Percentiles rank a stretch among this genome's conserved stretches.
Evolutionary conservation across 2,888 invertebrate genomes (phyloP).

Genomic region (Sminthurides aquaticus): DNA sequence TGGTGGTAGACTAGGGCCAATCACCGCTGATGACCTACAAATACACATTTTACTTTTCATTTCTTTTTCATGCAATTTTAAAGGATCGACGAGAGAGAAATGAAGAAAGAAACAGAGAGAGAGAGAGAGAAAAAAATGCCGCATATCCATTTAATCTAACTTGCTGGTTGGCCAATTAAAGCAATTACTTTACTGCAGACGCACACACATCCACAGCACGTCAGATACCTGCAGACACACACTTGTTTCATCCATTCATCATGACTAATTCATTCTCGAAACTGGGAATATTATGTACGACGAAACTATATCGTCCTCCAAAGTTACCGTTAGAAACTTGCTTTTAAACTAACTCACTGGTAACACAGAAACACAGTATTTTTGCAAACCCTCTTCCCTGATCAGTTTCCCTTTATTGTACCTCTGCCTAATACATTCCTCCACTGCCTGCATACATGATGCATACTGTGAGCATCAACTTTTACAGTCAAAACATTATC

Average conservation of each 20-base stretch:
- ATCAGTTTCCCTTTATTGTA: no score
- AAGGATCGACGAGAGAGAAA: background rate
- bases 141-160: constrained; percentile 3
- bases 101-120: background rate
- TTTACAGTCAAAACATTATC: no score
- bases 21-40: constrained; percentile 20
- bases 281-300: background rate
- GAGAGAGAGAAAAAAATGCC: background rate
- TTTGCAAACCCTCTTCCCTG: background rate
- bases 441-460: no score
- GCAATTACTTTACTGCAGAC: constrained; percentile 5
- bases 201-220: background rate
- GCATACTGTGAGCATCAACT: no score
- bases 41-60: constrained; percentile 23
- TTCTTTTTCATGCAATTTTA: constrained; percentile 12
- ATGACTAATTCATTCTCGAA: background rate
- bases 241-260: background rate
- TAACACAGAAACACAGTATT: background rate
- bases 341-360: background rate
- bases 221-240: background rate
- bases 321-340: background rate
- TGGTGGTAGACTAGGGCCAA: constrained; percentile 21
- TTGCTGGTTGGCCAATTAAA: background rate
- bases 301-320: background rate
- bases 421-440: no score